Base-by-base conservation (phyloP, 2,888 invertebrate species). In the Lacanobia oleracea region DNA sequence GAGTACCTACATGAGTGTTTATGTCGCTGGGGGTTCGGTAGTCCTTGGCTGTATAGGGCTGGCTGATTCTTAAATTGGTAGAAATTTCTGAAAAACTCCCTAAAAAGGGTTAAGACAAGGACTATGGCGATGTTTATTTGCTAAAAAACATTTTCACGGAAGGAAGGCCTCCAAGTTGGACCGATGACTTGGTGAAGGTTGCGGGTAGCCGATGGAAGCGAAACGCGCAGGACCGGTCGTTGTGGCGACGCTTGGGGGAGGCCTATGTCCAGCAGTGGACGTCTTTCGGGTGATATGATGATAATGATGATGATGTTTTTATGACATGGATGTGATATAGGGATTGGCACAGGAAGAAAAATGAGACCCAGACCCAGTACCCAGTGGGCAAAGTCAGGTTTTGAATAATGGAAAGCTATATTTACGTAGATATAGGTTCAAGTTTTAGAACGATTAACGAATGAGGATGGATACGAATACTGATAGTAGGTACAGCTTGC, bases 1-100 rank as follows among this genome's bases (percentile, higher is more conserved):
- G 63, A 79, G 74, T 63, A 70, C 27, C 27, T 1, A 27, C 74
- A 67, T 40, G 62, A 72, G 66, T 76, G 68, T 69, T 77, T 73
- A 72, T 77, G 67, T 66, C 53, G 53, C 57, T 70, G 37, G 54
- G 33, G 33, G 18, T 64, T 71, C 60, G n/a, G 67, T 53, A 60
- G 59, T 56, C 14, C 50, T 64, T 62, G 50, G 43, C 27, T 10
- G 37, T 21, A 23, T 54, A 72, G 64, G 54, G 63, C 10, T 74
- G 63, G 3, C 54, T 45, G 12, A 54, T 67, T 43, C 0, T 67
- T 21, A 7, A 53, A 63, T 16, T 16, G 9, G 1, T 5, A 21
- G 9, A 21, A 9, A 14, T 37, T 18, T 40, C 14, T 45, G 1
- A 16, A 16, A 4, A 16, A 45, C 40, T 40, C 12, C 2, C 40